phyloP scores from a whole-genome alignment of 2,888 invertebrate genomes.

The Leucophenga maculata region DNA sequence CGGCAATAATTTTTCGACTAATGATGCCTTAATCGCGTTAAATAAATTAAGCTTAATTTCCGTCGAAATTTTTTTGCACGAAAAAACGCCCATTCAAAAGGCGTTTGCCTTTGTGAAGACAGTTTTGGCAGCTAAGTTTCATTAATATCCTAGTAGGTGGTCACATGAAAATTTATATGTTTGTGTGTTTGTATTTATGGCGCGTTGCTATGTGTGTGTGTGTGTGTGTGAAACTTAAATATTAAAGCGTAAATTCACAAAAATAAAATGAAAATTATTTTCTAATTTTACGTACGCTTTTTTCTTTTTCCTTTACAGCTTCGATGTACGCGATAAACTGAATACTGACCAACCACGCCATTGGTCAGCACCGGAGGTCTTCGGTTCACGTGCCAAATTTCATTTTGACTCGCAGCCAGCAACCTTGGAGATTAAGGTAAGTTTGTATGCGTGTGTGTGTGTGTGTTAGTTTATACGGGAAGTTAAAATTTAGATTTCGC shows the following conservation, averaged over 20 bases:
- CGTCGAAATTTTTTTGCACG: slow-evolving; percentile 27
- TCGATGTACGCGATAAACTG: slow-evolving; percentile 89
- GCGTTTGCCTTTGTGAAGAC: slow-evolving; percentile 33
- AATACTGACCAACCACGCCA: slow-evolving; percentile 82
- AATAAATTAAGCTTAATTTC: slow-evolving; percentile 57
- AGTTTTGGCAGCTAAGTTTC: slow-evolving; percentile 1
- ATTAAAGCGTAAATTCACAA: slow-evolving; percentile 19
- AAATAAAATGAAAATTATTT: slow-evolving; percentile 8
- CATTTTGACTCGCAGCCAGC: slow-evolving; percentile 85
- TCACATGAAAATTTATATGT: not conserved
- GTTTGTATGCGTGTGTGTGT: slow-evolving; percentile 33
- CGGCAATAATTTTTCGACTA: slow-evolving; percentile 39
- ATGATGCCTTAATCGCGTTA: slow-evolving; percentile 44
- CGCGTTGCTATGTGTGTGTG: not conserved
- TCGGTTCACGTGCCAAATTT: slow-evolving; percentile 90
- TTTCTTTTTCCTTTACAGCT: slow-evolving; percentile 74
- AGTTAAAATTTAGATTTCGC: no score
- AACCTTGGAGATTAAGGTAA: slow-evolving; percentile 80
- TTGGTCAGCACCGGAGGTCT: slow-evolving; percentile 89
- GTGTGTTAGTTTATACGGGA: not conserved
- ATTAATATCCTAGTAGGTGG: slow-evolving; percentile 19
- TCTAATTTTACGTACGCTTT: not conserved
- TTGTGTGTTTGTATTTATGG: not conserved
- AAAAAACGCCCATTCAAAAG: slow-evolving; percentile 28
- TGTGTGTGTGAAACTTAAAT: not conserved